Conservation (phyloP, 2,113 vertebrate species). For the rat (Rattus norvegicus) region GRCr8 NC_086034.1:5047001-5047500, state of each 20-base stretch:
- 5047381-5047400: background rate
- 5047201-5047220: background rate
- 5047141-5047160: background rate
- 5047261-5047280: background rate
- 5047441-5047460: background rate
- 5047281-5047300: background rate
- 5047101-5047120: background rate
- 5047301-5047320: background rate
- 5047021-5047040: background rate
- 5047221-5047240: background rate
- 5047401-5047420: background rate
- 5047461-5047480: background rate
- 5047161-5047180: background rate
- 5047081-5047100: background rate
- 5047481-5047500: background rate
- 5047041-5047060: background rate
- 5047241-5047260: background rate
- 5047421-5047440: background rate
- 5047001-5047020: background rate
- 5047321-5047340: background rate
- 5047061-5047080: background rate
- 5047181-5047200: background rate
- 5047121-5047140: background rate
- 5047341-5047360: background rate
- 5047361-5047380: background rate